Evolutionary conservation across 2,113 vertebrate species (phyloP), one percentile per base, ranked within the genome.

Genomic region (Campylorhamphus procurvoides): DNA sequence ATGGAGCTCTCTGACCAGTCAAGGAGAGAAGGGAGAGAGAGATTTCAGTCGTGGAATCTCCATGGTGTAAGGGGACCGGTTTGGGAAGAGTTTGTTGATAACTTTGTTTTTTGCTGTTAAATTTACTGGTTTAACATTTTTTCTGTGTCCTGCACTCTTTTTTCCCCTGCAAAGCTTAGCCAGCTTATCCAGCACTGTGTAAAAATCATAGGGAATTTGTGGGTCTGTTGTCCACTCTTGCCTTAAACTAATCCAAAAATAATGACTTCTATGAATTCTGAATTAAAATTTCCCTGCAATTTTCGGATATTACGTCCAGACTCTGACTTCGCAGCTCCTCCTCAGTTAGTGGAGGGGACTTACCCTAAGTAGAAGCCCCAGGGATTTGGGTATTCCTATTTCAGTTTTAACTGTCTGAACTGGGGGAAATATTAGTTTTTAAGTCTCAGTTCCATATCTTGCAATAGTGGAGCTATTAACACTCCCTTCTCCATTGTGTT

Each of bases 1-100:
- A 3, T 33, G 31, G 68, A 66, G 40, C 1, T 0, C 18, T 40
- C 14, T 8, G 7, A 7, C 8, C 13, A 3, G 28, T 2, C 50
- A 46, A 9, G 31, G 6, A 80, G 28, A 42, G 59, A 92, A 86
- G 40, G 29, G 46, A 66, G 15, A 22, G 40, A 16, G 47, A 49
- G 18, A 63, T 49, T 77, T 28, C 20, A 12, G 46, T 44, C 1
- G 1, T 44, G 47, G 33, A 62, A 37, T 29, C 1, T 44, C 17
- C 31, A 25, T 3, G 2, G 4, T 55, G 4, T 62, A 24, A 72
- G 16, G 24, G 15, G 6, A 76, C 42, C 2, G 0, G 10, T 49
- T 64, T 33, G 23, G 63, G 59, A 76, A 59, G 40, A 69, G 10
- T 46, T 77, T 72, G n/a, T 31, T 66, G 12, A 4, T 37, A 3